phyloP scores from a whole-genome alignment of 2,888 invertebrate species.

The Cyclophora albipunctata region DNA sequence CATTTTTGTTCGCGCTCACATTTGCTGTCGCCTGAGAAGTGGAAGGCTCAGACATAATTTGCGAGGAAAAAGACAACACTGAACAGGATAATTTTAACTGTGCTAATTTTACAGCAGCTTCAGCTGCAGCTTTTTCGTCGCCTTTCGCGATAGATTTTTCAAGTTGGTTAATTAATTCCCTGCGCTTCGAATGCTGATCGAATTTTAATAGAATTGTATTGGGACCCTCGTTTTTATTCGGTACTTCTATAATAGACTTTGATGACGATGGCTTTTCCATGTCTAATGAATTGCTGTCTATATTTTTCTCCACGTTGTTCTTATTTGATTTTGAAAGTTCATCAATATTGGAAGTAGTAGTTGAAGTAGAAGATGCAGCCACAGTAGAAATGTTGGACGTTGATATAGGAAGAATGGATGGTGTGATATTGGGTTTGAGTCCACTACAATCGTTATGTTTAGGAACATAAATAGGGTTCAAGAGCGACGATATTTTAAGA shows the following conservation, averaged over 20 bases:
- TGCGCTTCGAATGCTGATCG: slow-evolving; percentile 47
- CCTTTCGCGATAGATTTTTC: slow-evolving; percentile 87
- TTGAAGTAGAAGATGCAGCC: too few relatives aligned
- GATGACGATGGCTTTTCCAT: neutral
- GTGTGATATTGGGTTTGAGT: too few relatives aligned
- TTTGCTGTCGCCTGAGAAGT: slow-evolving; percentile 14
- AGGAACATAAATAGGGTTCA: slow-evolving; percentile 47
- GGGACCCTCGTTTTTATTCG: too few relatives aligned
- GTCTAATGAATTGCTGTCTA: slow-evolving; percentile 1
- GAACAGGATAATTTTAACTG: slow-evolving; percentile 85
- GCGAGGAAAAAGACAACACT: slow-evolving; percentile 68
- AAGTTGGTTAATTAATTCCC: slow-evolving; percentile 78
- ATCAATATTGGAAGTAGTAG: too few relatives aligned
- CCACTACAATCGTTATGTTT: slow-evolving; percentile 4
- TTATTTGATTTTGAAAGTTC: too few relatives aligned
- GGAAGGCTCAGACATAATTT: slow-evolving; percentile 44
- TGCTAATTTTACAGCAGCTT: slow-evolving; percentile 84
- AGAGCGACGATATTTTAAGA: slow-evolving; percentile 54
- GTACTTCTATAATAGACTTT: too few relatives aligned
- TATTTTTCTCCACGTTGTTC: slow-evolving; percentile 7
- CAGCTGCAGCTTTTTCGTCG: slow-evolving; percentile 83
- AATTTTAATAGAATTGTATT: slow-evolving; percentile 1
- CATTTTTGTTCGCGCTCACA: too few relatives aligned
- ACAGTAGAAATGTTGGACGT: too few relatives aligned
- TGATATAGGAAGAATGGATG: too few relatives aligned